These are phyloP conservation scores for Clitarchus hookeri DNA, from an alignment of 2,888 invertebrate species.

Conservation along the genomic window DNA sequence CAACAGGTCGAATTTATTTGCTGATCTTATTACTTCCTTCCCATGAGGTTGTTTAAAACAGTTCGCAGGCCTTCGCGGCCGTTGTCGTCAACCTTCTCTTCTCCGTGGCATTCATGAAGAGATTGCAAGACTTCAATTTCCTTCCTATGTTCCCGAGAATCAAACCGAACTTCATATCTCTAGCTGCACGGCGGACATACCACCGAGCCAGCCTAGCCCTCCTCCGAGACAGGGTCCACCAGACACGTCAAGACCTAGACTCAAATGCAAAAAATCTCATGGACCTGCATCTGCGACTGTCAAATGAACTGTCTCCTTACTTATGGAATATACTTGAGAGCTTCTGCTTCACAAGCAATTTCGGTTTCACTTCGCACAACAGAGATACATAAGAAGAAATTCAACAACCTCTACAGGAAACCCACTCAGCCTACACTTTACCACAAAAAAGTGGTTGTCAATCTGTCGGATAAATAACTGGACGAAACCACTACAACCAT, in stretches of 20 bases:
- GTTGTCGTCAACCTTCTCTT: too few species aligned
- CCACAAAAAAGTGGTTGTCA: conserved; percentile 11
- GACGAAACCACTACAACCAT: neutral
- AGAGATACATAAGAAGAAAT: neutral
- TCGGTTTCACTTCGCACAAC: neutral
- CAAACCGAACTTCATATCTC: too few species aligned
- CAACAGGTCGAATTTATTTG: too few species aligned
- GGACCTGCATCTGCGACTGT: neutral
- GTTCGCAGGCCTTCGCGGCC: too few species aligned
- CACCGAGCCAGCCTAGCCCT: too few species aligned
- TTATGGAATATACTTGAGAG: neutral
- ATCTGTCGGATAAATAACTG: neutral
- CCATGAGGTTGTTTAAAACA: too few species aligned
- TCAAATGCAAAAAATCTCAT: neutral
- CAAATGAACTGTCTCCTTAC: neutral
- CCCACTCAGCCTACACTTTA: neutral
- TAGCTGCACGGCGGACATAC: neutral
- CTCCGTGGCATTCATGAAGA: too few species aligned
- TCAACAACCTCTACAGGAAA: neutral
- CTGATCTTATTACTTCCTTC: too few species aligned
- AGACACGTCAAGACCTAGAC: too few species aligned
- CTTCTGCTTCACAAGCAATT: neutral
- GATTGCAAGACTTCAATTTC: too few species aligned
- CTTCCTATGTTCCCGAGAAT: too few species aligned
- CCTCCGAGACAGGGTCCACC: too few species aligned